These are phyloP conservation scores for Aphidius colemani DNA, from an alignment of 2,888 invertebrate genomes.

Conservation along the genomic window DNA sequence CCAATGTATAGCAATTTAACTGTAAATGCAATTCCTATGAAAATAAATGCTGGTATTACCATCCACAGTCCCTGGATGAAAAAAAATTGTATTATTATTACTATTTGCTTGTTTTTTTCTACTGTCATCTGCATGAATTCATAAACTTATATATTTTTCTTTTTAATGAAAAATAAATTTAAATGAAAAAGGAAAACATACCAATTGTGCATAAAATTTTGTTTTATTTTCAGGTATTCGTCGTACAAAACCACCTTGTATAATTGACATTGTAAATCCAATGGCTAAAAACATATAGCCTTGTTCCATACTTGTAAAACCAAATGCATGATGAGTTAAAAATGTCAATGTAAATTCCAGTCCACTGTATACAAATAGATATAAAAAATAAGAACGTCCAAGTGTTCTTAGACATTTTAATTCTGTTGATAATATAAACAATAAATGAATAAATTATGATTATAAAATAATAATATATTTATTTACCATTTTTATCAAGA, in stretches of 20 bases:
- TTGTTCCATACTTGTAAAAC: conserved; percentile 93
- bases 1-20: conserved; percentile 75
- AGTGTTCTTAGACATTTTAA: conserved; percentile 69
- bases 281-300: conserved; percentile 97
- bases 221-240: conserved; percentile 76
- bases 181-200: conserved; percentile 43
- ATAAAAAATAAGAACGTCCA: conserved; percentile 84
- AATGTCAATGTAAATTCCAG: conserved; percentile 97
- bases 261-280: conserved; percentile 86
- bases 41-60: conserved; percentile 84
- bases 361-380: conserved; percentile 93
- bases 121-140: neutral
- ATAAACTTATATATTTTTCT: neutral
- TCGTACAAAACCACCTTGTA: conserved; percentile 89
- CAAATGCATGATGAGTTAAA: conserved; percentile 89
- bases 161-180: neutral
- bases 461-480: conserved; percentile 61
- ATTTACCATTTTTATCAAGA: conserved; percentile 55
- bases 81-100: conserved; percentile 22
- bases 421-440: conserved; percentile 61
- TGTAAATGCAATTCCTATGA: conserved; percentile 74
- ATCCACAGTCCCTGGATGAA: conserved; percentile 72
- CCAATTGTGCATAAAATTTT: conserved; percentile 70
- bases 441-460: conserved; percentile 46
- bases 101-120: neutral